Conservation (phyloP, 2,888 invertebrate genomes). For the Acronicta alni region DNA sequence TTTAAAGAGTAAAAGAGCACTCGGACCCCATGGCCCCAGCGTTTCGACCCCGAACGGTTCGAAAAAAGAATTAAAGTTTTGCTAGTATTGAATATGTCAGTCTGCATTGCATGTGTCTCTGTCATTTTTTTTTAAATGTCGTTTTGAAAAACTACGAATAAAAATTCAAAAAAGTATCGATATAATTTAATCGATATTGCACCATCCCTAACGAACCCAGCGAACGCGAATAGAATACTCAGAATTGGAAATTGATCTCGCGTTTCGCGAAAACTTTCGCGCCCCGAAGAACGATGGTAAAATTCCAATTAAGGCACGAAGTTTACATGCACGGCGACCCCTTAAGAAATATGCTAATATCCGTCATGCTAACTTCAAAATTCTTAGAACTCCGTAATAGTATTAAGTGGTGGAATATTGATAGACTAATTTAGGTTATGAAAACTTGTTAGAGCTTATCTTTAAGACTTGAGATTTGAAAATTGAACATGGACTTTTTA, state of each 20-base stretch:
- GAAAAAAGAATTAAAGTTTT: too few relatives aligned
- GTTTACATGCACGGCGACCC: conserved; percentile 69
- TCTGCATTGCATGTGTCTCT: too few relatives aligned
- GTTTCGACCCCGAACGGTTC: too few relatives aligned
- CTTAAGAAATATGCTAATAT: conserved; percentile 65
- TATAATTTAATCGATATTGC: conserved; percentile 28
- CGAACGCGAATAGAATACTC: conserved; percentile 73
- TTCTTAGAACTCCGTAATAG: conserved; percentile 53
- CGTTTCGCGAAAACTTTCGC: conserved; percentile 67
- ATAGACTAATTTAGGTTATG: conserved; percentile 37
- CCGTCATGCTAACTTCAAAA: conserved; percentile 46
- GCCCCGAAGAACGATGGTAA: conserved; percentile 66
- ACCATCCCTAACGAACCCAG: not conserved
- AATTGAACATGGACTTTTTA: not conserved
- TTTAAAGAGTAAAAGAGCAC: too few relatives aligned
- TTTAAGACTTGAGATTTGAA: conserved; percentile 9
- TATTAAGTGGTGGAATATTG: conserved; percentile 58
- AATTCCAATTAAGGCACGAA: conserved; percentile 78
- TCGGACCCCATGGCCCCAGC: too few relatives aligned
- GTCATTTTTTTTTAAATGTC: not conserved
- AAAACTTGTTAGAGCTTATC: conserved; percentile 28
- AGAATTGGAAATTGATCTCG: conserved; percentile 82
- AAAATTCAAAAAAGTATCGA: conserved; percentile 20
- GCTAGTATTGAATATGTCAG: too few relatives aligned
- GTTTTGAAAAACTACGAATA: too few relatives aligned